Evolutionary conservation across 2,888 invertebrate genomes (phyloP).

Genomic region (Acanthosepion esculentum): DNA sequence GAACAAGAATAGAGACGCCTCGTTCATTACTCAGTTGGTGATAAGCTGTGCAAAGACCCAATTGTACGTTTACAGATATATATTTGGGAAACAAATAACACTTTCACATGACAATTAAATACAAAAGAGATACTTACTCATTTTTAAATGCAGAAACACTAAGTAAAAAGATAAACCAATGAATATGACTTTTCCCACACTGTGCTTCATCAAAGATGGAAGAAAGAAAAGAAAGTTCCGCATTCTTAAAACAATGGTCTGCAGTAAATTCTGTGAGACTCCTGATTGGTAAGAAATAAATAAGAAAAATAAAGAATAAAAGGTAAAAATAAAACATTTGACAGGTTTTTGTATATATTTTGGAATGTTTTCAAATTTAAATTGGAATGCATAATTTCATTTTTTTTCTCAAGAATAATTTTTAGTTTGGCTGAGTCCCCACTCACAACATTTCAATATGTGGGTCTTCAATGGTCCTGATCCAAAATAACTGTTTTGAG

Average conservation of each 20-base stretch:
- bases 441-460: no score
- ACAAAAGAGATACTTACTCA: not conserved
- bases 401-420: no score
- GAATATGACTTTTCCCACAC: not conserved
- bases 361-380: no score
- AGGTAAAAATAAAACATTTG: not conserved
- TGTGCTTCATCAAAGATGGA: not conserved
- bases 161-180: not conserved
- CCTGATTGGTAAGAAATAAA: not conserved
- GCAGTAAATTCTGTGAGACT: not conserved
- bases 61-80: not conserved
- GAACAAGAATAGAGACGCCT: no score
- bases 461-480: no score
- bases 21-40: no score
- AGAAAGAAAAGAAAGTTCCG: not conserved
- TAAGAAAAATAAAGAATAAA: not conserved
- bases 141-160: slow-evolving; percentile 2
- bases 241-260: not conserved
- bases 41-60: not conserved
- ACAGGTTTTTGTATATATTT: not conserved
- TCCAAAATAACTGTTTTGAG: no score
- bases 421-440: no score
- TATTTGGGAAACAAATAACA: not conserved
- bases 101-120: rapidly evolving
- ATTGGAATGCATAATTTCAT: no score